Percentiles rank a stretch among this genome's conserved stretches.
Conservation (phyloP, 2,113 vertebrate species). For the Lipophrys pholis region DNA sequence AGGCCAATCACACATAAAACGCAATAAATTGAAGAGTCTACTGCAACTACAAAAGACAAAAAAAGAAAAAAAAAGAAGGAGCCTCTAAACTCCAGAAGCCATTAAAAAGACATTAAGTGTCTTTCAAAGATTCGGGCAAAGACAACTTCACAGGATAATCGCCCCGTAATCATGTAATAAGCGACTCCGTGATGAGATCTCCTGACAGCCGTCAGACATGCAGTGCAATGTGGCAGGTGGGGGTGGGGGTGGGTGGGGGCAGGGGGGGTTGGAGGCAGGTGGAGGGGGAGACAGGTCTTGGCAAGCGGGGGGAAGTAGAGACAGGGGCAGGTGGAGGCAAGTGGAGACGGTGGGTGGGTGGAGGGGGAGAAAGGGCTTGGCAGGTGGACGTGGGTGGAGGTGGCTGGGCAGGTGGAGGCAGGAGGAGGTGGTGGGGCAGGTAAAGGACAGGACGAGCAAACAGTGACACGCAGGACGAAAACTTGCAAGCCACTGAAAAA, state of each 20-base stretch:
- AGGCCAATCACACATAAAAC: constrained; percentile 57
- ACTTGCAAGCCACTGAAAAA: constrained; percentile 57
- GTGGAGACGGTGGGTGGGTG: not conserved
- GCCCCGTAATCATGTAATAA: constrained; percentile 75
- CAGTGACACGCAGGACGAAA: constrained; percentile 33
- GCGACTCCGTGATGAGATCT: constrained; percentile 69
- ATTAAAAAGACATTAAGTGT: constrained; percentile 75
- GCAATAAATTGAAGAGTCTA: constrained; percentile 53
- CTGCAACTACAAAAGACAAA: constrained; percentile 59
- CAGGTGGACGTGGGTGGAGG: constrained; percentile 29
- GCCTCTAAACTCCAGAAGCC: constrained; percentile 67
- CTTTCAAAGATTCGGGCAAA: constrained; percentile 69
- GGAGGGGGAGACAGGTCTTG: not conserved
- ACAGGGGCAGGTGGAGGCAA: constrained; percentile 4
- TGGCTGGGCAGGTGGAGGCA: not conserved
- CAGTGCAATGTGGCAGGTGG: constrained; percentile 49
- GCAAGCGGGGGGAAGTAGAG: too few relatives aligned
- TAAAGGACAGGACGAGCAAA: constrained; percentile 2
- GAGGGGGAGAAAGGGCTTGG: not conserved
- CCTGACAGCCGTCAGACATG: constrained; percentile 70
- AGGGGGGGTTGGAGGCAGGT: not conserved
- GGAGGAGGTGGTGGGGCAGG: constrained; percentile 2
- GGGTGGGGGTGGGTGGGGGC: constrained; percentile 12
- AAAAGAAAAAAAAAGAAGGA: constrained; percentile 38
- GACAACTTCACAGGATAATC: constrained; percentile 76